Conservation (phyloP, 2,113 vertebrate species). For the Hippocampus guttulatus region DNA sequence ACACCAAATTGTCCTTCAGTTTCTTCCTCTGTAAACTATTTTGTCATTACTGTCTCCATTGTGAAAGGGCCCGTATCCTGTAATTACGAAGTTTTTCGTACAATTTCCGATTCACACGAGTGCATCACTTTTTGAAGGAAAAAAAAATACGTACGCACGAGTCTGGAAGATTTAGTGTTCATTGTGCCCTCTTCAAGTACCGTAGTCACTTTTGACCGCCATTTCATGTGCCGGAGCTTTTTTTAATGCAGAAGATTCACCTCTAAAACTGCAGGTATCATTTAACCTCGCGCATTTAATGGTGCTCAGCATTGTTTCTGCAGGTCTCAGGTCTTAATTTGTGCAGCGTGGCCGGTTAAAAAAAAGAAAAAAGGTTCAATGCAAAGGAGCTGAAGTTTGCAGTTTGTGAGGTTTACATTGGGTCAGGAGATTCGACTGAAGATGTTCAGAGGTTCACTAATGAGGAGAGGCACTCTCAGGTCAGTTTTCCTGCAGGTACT, state of each 20-base stretch:
- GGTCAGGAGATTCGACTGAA: neutral
- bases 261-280: conserved; percentile 10
- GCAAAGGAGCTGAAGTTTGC: conserved; percentile 10
- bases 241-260: conserved; percentile 3
- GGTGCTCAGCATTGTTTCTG: conserved; percentile 3
- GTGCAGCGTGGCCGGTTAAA: neutral
- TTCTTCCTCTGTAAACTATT: too few species aligned
- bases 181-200: neutral
- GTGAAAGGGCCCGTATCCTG: too few species aligned
- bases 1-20: too few species aligned
- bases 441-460: neutral
- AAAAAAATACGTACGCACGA: too few species aligned
- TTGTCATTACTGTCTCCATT: too few species aligned
- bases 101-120: too few species aligned
- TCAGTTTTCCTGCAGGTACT: neutral
- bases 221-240: too few species aligned
- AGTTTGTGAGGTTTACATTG: neutral
- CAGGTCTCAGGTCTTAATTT: conserved; percentile 7
- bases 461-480: neutral
- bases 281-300: conserved; percentile 2
- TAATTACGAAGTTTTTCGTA: too few species aligned
- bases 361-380: neutral
- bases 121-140: too few species aligned
- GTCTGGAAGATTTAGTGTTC: neutral
- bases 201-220: neutral